A percentile compares a stretch with the other conserved stretches of the same genome.
phyloP scores from a whole-genome alignment of 2,797 vertebrate genomes.

The Artibeus jamaicensis region DNA sequence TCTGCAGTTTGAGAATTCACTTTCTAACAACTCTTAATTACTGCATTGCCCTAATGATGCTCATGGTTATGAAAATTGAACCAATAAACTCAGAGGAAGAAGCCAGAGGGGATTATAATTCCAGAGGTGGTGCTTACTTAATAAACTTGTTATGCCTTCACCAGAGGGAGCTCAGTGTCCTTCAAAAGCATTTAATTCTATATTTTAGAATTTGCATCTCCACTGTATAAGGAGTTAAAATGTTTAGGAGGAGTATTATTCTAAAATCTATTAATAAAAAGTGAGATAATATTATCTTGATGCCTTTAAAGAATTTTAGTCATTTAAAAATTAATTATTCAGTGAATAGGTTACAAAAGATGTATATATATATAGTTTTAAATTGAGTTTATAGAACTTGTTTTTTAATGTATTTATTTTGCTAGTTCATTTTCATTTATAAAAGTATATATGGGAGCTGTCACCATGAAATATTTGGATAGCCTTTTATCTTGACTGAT shows the following conservation, averaged over 20 bases:
- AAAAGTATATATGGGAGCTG: neutral
- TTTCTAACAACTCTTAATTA: constrained; percentile 99
- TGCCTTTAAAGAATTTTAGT: constrained; percentile 73
- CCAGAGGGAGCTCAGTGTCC: constrained; percentile 96
- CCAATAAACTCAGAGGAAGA: constrained; percentile 90
- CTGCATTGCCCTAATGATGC: constrained; percentile 99
- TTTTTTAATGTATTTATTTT: constrained; percentile 71
- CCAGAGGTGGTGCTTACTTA: constrained; percentile 94
- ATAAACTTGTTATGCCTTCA: constrained; percentile 99
- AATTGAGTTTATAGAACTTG: constrained; percentile 64
- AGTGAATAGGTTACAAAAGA: constrained; percentile 61
- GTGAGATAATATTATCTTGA: constrained; percentile 74
- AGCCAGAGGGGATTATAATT: constrained; percentile 96
- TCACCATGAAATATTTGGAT: constrained; percentile 32
- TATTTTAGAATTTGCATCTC: constrained; percentile 81
- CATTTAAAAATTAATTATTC: constrained; percentile 74
- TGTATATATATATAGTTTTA: constrained; percentile 72
- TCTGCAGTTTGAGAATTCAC: constrained; percentile 99
- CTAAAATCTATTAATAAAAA: constrained; percentile 70
- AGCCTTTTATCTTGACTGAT: constrained; percentile 39
- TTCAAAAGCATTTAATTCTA: constrained; percentile 90
- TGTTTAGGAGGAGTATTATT: constrained; percentile 51
- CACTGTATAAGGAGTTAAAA: constrained; percentile 77
- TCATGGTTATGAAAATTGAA: constrained; percentile 95
- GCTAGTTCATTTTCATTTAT: constrained; percentile 44